A percentile compares a stretch with the other conserved stretches of the same genome.
Conservation (phyloP, 2,888 invertebrate species). For the Drosophila affinis region DNA sequence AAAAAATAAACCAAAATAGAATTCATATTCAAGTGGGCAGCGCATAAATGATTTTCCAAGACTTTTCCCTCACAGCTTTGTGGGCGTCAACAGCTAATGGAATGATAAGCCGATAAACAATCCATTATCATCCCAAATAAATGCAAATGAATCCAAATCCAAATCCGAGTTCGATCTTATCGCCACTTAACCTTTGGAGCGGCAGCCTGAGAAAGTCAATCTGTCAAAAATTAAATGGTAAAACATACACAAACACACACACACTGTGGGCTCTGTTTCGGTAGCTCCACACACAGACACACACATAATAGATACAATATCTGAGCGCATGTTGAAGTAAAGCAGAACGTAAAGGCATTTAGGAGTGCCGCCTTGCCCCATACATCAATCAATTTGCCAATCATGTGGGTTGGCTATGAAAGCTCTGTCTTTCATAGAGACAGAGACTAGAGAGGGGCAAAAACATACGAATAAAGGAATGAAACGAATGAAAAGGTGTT, state of each 20-base stretch:
- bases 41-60: neutral
- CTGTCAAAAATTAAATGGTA: constrained; percentile 34
- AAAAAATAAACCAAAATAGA: constrained; percentile 4
- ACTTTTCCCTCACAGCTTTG: constrained; percentile 23
- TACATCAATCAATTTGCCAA: constrained; percentile 72
- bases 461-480: neutral
- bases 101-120: constrained; percentile 44
- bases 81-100: constrained; percentile 56
- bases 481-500: constrained; percentile 25
- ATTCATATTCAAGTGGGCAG: constrained; percentile 46
- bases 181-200: constrained; percentile 39
- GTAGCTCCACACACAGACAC: constrained; percentile 49
- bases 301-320: constrained; percentile 17
- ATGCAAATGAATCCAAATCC: constrained; percentile 53
- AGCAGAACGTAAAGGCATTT: constrained; percentile 47
- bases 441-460: constrained; percentile 7
- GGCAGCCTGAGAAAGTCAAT: constrained; percentile 33
- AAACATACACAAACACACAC: constrained; percentile 1
- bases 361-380: constrained; percentile 68
- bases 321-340: constrained; percentile 23
- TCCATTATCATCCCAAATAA: constrained; percentile 29
- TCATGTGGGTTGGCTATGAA: constrained; percentile 61
- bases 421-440: no score
- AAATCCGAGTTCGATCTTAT: constrained; percentile 28
- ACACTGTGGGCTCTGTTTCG: constrained; percentile 32